Evolutionary conservation across 2,797 vertebrate species (phyloP), one percentile per base, ranked within the genome.

Genomic region (Corythornis leucogaster): DNA sequence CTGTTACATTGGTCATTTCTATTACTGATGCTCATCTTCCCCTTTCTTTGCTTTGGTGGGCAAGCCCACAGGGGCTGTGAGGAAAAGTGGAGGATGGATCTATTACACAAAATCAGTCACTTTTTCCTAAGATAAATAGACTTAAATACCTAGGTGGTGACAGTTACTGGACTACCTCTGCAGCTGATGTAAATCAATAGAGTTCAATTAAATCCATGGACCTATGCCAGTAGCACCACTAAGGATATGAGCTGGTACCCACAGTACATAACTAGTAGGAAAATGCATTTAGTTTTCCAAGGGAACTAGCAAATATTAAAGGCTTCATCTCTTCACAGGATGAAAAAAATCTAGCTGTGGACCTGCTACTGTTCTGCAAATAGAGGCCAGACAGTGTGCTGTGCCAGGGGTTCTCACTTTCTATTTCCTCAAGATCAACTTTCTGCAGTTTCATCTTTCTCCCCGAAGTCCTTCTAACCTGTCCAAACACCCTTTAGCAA

Each of bases 171-270:
- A 53, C 58, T 81, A 62, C 21, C 50, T n/a, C 69, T 79, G 75
- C 66, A 71, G 26, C 28, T 79, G 40, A 42, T 59, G 20, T 70
- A 86, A 73, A 90, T 76, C 69, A 66, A 78, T 9, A 53, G 26
- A 71, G 35, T 69, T 81, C 90, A 73, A n/a, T 75, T 76, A 95
- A 73, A 91, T 66, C 66, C 74, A 70, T 40, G 55, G 62, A 69
- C 54, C 58, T 80, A 18, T 63, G 74, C 51, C 70, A 71, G 50
- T 1, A 48, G 35, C 18, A 57, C 19, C 62, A 45, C 19, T 57
- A 42, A 73, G 43, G 69, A 63, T 31, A 20, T 35, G 26, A 86
- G n/a, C 26, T 61, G 50, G 22, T 38, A 6, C 26, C 9, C n/a
- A 57, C 15, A 59, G 48, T 14, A 66, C 6, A 5, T 43, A 73